These are phyloP conservation scores for Diogma glabrata DNA, from an alignment of 2,888 invertebrate genomes.

Conservation along the genomic window DNA sequence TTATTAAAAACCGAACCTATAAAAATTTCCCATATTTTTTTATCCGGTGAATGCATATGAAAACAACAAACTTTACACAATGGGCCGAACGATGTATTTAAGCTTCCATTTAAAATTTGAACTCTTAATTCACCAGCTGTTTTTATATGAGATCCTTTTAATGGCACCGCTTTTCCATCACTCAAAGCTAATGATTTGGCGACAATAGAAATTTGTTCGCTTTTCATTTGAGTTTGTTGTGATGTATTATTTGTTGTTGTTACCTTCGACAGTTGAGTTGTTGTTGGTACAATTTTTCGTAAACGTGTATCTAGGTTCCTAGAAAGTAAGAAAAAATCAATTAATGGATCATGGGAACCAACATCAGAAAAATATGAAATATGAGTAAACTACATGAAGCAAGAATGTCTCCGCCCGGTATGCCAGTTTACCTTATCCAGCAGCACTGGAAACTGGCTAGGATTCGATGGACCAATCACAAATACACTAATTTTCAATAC, in stretches of 20 bases:
- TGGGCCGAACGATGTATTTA: constrained; percentile 48
- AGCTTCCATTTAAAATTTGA: constrained; percentile 35
- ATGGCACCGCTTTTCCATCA: constrained; percentile 19
- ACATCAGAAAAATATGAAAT: too few relatives aligned
- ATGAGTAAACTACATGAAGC: too few relatives aligned
- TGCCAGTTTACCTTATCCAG: too few relatives aligned
- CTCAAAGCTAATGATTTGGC: not conserved
- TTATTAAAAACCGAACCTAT: constrained; percentile 38
- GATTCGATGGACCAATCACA: too few relatives aligned
- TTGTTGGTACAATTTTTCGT: constrained; percentile 21
- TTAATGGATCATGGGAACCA: too few relatives aligned
- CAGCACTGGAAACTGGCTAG: too few relatives aligned
- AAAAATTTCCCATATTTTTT: constrained; percentile 56
- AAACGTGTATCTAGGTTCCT: constrained; percentile 28
- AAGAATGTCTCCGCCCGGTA: too few relatives aligned
- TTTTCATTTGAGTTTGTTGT: constrained; percentile 12
- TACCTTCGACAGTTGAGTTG: constrained; percentile 19
- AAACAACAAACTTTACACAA: constrained; percentile 44
- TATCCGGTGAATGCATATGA: constrained; percentile 43
- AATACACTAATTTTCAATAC: too few relatives aligned
- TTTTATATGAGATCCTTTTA: constrained; percentile 25
- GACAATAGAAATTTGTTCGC: constrained; percentile 4
- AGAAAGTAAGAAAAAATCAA: too few relatives aligned
- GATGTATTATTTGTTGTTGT: constrained; percentile 18
- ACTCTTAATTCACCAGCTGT: constrained; percentile 38